Evolutionary conservation across 2,888 invertebrate genomes (phyloP).

Genomic region (Dryococelus australis): DNA sequence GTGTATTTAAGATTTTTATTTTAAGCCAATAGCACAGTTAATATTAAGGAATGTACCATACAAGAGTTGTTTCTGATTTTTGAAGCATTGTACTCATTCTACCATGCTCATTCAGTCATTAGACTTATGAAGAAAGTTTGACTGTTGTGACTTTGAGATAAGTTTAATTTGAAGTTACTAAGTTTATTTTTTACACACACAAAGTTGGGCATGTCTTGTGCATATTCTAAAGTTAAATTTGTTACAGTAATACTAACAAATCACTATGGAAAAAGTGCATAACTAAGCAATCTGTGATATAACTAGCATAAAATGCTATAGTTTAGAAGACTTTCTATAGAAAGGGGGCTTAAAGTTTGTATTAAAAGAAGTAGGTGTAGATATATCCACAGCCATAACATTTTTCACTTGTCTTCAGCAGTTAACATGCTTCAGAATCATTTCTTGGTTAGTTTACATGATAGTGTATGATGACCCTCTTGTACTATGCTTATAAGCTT

Average conservation of each 20-base stretch:
- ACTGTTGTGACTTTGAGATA: not conserved
- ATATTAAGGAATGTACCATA: not conserved
- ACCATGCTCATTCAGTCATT: not conserved
- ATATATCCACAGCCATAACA: not conserved
- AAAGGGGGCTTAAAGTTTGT: not conserved
- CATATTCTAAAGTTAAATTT: constrained; percentile 10
- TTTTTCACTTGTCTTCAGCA: not conserved
- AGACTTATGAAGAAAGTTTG: not conserved
- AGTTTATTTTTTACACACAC: not conserved
- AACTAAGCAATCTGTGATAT: constrained; percentile 30
- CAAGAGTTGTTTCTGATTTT: not conserved
- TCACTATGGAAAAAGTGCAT: constrained; percentile 8
- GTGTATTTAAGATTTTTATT: not conserved
- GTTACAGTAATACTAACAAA: not conserved
- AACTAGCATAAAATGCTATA: constrained; percentile 19
- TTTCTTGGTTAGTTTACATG: not conserved
- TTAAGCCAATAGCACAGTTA: not conserved
- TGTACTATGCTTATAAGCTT: not conserved
- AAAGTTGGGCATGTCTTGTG: not conserved
- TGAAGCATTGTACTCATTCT: not conserved
- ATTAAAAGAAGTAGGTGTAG: not conserved
- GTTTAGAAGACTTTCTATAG: constrained; percentile 7
- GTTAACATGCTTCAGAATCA: not conserved
- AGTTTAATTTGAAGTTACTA: not conserved
- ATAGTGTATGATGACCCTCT: not conserved